Percentiles rank a stretch among this genome's conserved stretches.
Conservation (phyloP, 2,797 vertebrate species). For the Pitangus sulphuratus region DNA sequence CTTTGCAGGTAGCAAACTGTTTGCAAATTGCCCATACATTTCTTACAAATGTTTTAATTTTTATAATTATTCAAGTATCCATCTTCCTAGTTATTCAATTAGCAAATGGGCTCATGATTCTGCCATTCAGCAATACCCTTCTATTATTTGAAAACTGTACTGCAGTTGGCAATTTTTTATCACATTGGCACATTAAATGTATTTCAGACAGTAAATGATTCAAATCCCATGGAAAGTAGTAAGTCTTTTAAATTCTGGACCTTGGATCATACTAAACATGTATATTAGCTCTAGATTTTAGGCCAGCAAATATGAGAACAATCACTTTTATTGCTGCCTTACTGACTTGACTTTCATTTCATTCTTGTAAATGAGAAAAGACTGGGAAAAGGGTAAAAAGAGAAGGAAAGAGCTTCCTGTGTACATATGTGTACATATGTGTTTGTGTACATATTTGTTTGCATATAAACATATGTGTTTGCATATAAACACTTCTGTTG, state of each 20-base stretch:
- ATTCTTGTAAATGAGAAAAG: neutral
- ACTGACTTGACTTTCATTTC: neutral
- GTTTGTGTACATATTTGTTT: too few relatives aligned
- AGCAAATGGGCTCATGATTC: neutral
- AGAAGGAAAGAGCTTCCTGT: neutral
- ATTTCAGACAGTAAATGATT: neutral
- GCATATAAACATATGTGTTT: neutral
- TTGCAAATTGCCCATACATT: accelerated
- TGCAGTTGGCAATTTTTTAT: neutral
- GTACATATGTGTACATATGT: too few relatives aligned
- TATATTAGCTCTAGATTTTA: neutral
- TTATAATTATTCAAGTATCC: neutral
- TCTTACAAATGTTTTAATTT: neutral
- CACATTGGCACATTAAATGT: neutral
- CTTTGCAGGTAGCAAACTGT: neutral
- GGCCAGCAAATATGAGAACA: neutral
- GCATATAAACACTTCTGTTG: neutral
- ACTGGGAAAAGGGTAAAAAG: neutral
- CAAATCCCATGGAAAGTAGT: neutral
- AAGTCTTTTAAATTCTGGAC: neutral
- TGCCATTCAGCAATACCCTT: neutral
- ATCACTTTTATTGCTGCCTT: neutral
- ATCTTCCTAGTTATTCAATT: neutral
- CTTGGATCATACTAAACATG: neutral
- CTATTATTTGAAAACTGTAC: neutral